Percentiles rank a stretch among this genome's conserved stretches.
Evolutionary conservation across 2,797 vertebrate species (phyloP).

Genomic region (Thamnophis elegans): DNA sequence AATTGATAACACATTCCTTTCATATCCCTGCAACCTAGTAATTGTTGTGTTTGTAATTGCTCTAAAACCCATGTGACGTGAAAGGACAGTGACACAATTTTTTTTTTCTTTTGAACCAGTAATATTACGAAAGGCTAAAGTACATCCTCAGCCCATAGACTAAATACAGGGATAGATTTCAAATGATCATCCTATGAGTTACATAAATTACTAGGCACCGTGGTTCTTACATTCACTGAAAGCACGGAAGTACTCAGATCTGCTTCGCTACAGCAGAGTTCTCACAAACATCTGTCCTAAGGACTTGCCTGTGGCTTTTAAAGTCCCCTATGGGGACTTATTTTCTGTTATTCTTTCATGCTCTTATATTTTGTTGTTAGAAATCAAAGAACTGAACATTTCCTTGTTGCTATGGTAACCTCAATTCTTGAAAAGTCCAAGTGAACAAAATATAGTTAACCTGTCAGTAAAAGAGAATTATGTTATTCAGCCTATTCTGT

Average conservation of each 20-base stretch:
- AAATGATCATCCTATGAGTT: not conserved
- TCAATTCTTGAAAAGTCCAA: conserved; percentile 10
- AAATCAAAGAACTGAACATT: not conserved
- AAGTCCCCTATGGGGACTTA: not conserved
- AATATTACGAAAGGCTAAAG: not conserved
- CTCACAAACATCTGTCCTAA: too few relatives aligned
- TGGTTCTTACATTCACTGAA: not conserved
- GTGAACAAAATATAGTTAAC: not conserved
- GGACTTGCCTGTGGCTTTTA: not conserved
- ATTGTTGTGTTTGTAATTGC: not conserved
- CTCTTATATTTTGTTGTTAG: not conserved
- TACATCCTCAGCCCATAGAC: not conserved
- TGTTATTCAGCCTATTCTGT: not conserved
- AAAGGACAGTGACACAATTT: not conserved
- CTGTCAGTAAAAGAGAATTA: not conserved
- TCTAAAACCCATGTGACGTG: not conserved
- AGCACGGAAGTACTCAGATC: not conserved
- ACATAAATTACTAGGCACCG: not conserved
- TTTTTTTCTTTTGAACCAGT: not conserved
- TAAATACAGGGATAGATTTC: not conserved
- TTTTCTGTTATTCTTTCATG: not conserved
- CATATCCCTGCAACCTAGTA: not conserved
- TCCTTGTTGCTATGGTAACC: conserved; percentile 15
- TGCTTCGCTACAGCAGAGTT: not conserved
- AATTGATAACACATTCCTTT: not conserved